These are phyloP conservation scores for Euura lappo DNA, from an alignment of 1,140 invertebrate genomes.

Conservation along the genomic window DNA sequence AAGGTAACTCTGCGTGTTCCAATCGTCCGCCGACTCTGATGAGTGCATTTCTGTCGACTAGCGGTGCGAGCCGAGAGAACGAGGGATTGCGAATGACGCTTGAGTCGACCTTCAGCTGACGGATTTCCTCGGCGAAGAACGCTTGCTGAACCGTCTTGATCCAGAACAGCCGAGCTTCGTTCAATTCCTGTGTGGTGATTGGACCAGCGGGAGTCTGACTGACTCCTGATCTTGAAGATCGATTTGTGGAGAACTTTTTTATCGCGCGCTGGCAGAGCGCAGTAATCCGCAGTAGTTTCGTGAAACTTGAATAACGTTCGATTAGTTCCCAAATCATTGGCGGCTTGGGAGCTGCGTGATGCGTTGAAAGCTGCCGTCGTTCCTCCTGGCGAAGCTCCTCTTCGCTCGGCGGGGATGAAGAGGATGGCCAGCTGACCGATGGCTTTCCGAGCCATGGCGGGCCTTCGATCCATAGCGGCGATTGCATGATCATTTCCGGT, in stretches of 20 bases:
- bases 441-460: neutral
- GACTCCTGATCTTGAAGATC: neutral
- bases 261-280: neutral
- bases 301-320: neutral
- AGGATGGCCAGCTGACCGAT: neutral
- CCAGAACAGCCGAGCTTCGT: neutral
- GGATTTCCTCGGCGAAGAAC: neutral
- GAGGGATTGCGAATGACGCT: too few species aligned
- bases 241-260: neutral
- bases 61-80: neutral
- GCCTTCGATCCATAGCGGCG: neutral
- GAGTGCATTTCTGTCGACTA: neutral
- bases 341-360: too few species aligned
- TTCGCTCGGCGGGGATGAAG: too few species aligned
- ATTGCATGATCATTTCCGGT: neutral
- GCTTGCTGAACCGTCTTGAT: neutral
- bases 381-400: neutral
- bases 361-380: neutral
- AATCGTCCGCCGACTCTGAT: neutral
- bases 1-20: neutral
- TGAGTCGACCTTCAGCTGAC: too few species aligned
- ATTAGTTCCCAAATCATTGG: neutral
- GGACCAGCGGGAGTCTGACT: too few species aligned
- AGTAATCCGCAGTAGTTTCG: neutral
- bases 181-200: neutral